Conservation (phyloP, 1,140 invertebrate genomes). For the Chironomus tepperi region DNA sequence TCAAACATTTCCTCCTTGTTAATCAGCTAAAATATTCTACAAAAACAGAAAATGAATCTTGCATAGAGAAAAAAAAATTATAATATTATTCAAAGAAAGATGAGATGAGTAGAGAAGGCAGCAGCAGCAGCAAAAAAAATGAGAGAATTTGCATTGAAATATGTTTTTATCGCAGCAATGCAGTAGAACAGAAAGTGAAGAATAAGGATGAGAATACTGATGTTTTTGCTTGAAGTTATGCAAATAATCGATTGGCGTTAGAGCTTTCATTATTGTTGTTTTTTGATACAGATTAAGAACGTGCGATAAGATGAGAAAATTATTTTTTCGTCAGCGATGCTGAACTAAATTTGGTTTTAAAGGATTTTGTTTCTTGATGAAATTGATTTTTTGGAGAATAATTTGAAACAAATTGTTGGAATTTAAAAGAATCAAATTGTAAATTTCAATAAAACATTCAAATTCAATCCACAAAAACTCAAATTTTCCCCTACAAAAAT, state of each 20-base stretch:
- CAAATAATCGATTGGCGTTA: conserved; percentile 19
- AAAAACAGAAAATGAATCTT: neutral
- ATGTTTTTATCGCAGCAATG: neutral
- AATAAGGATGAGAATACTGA: neutral
- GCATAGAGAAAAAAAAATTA: neutral
- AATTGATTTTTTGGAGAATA: no score
- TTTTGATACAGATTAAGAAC: neutral
- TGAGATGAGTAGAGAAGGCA: conserved; percentile 1
- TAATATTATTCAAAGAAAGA: conserved; percentile 1
- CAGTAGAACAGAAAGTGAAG: neutral
- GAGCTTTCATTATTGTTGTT: neutral
- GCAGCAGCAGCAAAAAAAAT: neutral
- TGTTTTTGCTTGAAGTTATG: conserved; percentile 7
- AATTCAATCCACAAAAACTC: no score
- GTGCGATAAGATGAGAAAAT: neutral
- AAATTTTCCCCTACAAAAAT: no score
- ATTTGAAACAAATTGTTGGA: no score
- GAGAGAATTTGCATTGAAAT: conserved; percentile 22
- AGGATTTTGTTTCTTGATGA: no score
- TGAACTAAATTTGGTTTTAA: no score
- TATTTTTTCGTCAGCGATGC: no score
- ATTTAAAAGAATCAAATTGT: no score
- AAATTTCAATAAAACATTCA: no score
- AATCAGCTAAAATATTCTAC: no score
- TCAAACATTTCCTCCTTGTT: no score